Conservation (phyloP, 2,888 invertebrate species). For the Monochamus alternatus region DNA sequence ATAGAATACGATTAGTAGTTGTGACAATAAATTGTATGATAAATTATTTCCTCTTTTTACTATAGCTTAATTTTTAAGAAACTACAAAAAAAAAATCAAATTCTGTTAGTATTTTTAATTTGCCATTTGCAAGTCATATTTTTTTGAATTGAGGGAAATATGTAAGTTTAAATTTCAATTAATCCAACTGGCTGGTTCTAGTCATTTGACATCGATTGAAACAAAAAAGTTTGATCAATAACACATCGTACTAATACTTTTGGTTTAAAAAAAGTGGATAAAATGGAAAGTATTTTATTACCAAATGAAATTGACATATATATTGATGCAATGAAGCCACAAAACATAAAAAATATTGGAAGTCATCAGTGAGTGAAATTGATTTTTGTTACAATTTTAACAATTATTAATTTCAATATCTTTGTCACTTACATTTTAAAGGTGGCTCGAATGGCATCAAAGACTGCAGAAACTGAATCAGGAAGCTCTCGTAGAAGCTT, state of each 20-base stretch:
- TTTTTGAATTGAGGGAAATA: too few species aligned
- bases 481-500: conserved; percentile 89
- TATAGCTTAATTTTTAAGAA: too few species aligned
- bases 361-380: conserved; percentile 71
- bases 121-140: too few species aligned
- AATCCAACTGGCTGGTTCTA: too few species aligned
- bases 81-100: too few species aligned
- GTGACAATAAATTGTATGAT: too few species aligned
- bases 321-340: conserved; percentile 80
- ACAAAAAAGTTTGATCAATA: conserved; percentile 47
- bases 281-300: conserved; percentile 74
- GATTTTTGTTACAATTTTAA: not conserved
- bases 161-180: too few species aligned
- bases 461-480: conserved; percentile 89
- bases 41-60: too few species aligned
- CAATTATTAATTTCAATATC: not conserved
- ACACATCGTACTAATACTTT: conserved; percentile 34
- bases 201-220: not conserved
- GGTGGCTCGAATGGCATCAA: conserved; percentile 89
- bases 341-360: conserved; percentile 80
- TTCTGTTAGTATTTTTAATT: too few species aligned
- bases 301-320: conserved; percentile 84
- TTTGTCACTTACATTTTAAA: conserved; percentile 62
- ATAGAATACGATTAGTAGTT: too few species aligned
- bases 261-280: not conserved